Evolutionary conservation across 2,113 vertebrate species (phyloP), one percentile per base, ranked within the genome.

Genomic region (Neogale vison): DNA sequence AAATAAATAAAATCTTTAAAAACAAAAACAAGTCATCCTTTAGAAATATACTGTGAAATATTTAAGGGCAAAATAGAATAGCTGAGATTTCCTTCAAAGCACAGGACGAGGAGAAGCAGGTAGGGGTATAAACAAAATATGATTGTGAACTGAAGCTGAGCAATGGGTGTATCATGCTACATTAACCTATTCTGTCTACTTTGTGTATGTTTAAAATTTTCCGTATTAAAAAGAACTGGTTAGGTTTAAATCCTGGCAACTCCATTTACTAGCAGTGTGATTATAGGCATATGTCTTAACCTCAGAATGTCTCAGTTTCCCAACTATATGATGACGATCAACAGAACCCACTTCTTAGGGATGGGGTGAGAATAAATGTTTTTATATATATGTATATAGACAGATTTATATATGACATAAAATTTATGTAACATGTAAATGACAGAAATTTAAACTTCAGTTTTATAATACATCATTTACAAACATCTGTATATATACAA

Each of bases 171-270:
- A 83, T 39, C 39, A 36, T 39, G 26, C 18, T 91, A 91, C 47
- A 93, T 52, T 95, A 91, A 94, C 59, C 26, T 97, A 81, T 26
- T 89, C 47, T 88, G 52, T 34, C 93, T 74, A 90, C 50, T 91
- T 45, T 69, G 74, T 20, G 4, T 92, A 82, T 55, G 20, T 82
- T 61, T 69, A 18, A 93, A 90, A 61, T 42, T 91, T 93, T 77
- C 50, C 52, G 34, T 89, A 93, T 85, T 85, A 80, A 88, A 88
- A 96, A 87, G 55, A 92, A 95, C 13, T 80, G 59, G 21, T 89
- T 90, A 95, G 57, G 69, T 90, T 93, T 79, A 90, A 91, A 90
- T 90, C 67, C 76, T 86, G 42, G 29, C 36, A 82, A 79, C 9
- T 57, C 52, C 86, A 82, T 55, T 86, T 89, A 84, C 61, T 79